Percentiles rank a stretch among this genome's conserved stretches.
These are phyloP conservation scores for Triops cancriformis DNA, from an alignment of 1,140 invertebrate genomes.

Conservation along the genomic window DNA sequence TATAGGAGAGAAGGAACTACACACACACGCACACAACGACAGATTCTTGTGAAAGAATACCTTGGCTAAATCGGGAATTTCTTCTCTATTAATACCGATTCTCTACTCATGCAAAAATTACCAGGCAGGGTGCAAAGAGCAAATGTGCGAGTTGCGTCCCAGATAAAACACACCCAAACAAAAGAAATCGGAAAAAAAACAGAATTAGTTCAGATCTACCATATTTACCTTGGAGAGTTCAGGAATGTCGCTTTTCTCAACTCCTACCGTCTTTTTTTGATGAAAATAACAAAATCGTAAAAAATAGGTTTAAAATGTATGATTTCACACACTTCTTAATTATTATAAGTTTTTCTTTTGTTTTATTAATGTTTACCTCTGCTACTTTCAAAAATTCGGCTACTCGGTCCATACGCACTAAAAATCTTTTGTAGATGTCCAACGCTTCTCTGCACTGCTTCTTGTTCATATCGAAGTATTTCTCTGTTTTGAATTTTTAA, in stretches of 20 bases:
- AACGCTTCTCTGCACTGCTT: slow-evolving; percentile 95
- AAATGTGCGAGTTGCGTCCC: neutral
- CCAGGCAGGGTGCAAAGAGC: slow-evolving; percentile 19
- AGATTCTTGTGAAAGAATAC: slow-evolving; percentile 40
- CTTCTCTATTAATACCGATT: slow-evolving; percentile 97
- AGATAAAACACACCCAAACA: slow-evolving; percentile 18
- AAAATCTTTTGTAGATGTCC: slow-evolving; percentile 98
- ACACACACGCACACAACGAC: neutral
- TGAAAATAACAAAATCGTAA: neutral
- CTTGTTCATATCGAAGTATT: slow-evolving; percentile 99
- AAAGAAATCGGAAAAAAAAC: neutral
- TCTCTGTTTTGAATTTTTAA: slow-evolving; percentile 53
- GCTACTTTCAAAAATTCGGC: slow-evolving; percentile 97
- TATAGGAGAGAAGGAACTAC: neutral
- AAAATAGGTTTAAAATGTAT: slow-evolving; percentile 12
- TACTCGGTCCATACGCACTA: slow-evolving; percentile 96
- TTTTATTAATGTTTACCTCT: slow-evolving; percentile 58
- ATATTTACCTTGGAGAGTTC: slow-evolving; percentile 33
- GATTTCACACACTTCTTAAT: neutral
- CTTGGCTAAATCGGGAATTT: slow-evolving; percentile 97
- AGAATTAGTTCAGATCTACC: neutral
- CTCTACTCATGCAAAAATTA: slow-evolving; percentile 53
- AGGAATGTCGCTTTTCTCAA: slow-evolving; percentile 35
- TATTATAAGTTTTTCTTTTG: too few relatives aligned
- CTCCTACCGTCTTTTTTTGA: slow-evolving; percentile 32